A percentile compares a stretch with the other conserved stretches of the same genome.
Conservation (phyloP, 2,797 vertebrate genomes). For the Leptodactylus fallax region DNA sequence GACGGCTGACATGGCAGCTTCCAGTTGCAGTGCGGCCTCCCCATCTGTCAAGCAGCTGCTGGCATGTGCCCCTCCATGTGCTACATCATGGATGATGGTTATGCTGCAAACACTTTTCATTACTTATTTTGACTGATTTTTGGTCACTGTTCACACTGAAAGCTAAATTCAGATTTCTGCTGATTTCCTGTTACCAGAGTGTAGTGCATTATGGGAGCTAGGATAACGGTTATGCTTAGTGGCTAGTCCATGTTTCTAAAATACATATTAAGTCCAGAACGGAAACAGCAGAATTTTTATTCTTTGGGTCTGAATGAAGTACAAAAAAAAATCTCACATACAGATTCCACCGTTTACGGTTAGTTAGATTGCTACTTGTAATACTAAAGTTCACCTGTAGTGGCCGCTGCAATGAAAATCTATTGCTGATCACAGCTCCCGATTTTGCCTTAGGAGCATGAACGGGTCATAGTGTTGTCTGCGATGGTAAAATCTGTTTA, state of each 20-base stretch:
- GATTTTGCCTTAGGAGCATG: no score
- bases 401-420: neutral
- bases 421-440: no score
- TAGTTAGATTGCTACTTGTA: neutral
- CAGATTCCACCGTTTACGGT: no score
- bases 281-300: no score
- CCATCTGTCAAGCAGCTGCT: neutral
- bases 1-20: slow-evolving; percentile 14
- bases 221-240: no score
- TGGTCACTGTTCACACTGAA: neutral
- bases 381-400: neutral
- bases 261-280: neutral
- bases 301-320: neutral
- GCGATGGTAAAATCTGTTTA: no score
- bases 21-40: neutral
- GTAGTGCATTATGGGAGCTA: neutral
- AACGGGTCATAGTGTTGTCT: no score
- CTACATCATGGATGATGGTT: neutral
- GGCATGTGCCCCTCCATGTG: neutral
- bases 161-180: neutral
- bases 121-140: neutral
- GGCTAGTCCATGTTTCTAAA: neutral
- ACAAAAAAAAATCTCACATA: neutral
- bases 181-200: neutral
- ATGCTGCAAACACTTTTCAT: neutral